Evolutionary conservation across 2,797 vertebrate species (phyloP), one percentile per base, ranked within the genome.

Genomic region (Microchirus variegatus): DNA sequence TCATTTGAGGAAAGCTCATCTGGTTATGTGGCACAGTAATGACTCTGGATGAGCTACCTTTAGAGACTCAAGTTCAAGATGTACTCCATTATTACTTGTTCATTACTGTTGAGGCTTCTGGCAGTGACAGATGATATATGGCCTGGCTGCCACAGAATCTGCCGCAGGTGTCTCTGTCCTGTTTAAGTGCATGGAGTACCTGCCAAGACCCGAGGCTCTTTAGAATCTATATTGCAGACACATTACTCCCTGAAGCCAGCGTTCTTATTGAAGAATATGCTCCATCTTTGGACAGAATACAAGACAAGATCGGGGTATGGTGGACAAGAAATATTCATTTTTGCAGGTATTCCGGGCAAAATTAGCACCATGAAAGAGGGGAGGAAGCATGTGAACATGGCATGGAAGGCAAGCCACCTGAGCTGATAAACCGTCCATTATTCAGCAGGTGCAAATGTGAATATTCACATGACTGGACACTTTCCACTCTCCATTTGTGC

Each of bases 371-470:
- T 48, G 42, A 80, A 84, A 79, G 61, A n/a, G 1, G 64, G 77
- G 40, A 63, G 46, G 73, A 59, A 55, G 75, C 58, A 16, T 47
- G 65, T 18, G 69, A 80, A 72, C 59, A 51, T 67, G 12, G 56
- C 72, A 8, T 31, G 31, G 31, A 31, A 31, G 31, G 31, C 31
- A 31, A 31, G 75, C 64, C 81, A 86, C 81, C 81, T 85, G 72
- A 83, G 75, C 75, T 78, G 80, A 73, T 83, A 75, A 31, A 86
- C 81, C 41, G 59, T 91, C 79, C 81, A 88, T 91, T 90, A 90
- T 91, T 91, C 84, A 91, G 78, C 82, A 84, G 85, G 75, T 88
- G 81, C 81, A 86, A 77, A 87, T 85, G 89, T 84, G 86, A 89
- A 87, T 89, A 86, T 87, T 88, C 80, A 81, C 82, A 78, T 77